These are phyloP conservation scores for Rotaria socialis DNA, from an alignment of 2,888 invertebrate species.

Conservation along the genomic window DNA sequence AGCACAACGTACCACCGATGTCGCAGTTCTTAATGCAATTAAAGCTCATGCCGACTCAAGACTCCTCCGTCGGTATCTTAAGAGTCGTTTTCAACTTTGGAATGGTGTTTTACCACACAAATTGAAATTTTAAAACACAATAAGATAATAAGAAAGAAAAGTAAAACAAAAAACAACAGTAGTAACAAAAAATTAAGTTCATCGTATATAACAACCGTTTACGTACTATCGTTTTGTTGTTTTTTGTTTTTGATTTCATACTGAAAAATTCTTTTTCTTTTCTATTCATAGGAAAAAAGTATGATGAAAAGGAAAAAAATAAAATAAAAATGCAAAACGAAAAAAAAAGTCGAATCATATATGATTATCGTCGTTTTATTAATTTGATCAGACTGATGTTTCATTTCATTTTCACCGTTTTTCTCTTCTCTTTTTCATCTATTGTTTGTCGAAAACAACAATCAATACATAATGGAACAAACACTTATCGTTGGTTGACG, in stretches of 20 bases:
- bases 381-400: too few species aligned
- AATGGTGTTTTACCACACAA: slow-evolving; percentile 92
- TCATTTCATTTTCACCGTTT: not conserved
- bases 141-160: not conserved
- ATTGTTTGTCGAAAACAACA: not conserved
- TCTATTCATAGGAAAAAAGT: not conserved
- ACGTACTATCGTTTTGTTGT: not conserved
- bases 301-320: not conserved
- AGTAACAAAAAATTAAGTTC: not conserved
- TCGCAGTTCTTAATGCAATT: slow-evolving; percentile 73
- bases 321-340: not conserved
- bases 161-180: slow-evolving; percentile 5
- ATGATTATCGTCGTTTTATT: not conserved
- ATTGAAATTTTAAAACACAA: slow-evolving; percentile 75
- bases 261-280: not conserved
- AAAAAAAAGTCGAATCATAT: not conserved
- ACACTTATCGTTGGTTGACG: not conserved
- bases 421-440: not conserved
- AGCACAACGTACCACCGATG: slow-evolving; percentile 78
- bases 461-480: not conserved
- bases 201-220: not conserved
- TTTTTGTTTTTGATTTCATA: not conserved
- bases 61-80: slow-evolving; percentile 74
- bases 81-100: slow-evolving; percentile 82
- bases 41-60: slow-evolving; percentile 58